Percentiles rank a stretch among this genome's conserved stretches.
phyloP scores from a whole-genome alignment of 2,797 vertebrate genomes.

The Phrynocephalus forsythii region DNA sequence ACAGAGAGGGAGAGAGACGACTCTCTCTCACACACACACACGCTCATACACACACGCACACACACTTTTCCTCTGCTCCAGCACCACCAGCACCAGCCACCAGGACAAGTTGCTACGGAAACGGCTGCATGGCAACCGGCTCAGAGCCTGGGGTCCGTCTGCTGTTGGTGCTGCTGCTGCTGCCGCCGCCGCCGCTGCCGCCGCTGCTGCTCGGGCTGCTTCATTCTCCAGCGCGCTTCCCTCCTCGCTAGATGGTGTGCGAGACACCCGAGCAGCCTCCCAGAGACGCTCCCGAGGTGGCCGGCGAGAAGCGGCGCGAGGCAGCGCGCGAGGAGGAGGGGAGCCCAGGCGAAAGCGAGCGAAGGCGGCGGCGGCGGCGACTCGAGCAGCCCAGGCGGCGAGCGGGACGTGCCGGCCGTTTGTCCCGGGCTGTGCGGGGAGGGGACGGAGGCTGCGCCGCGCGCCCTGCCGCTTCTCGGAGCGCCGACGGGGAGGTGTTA shows the following conservation, averaged over 20 bases:
- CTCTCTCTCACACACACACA: neutral
- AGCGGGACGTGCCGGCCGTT: too few species aligned
- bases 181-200: constrained; percentile 75
- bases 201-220: constrained; percentile 76
- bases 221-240: constrained; percentile 87
- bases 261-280: constrained; percentile 84
- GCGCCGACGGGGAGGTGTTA: too few species aligned
- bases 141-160: constrained; percentile 93
- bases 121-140: constrained; percentile 99
- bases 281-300: constrained; percentile 82
- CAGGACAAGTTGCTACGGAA: constrained; percentile 96
- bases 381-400: too few species aligned
- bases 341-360: too few species aligned
- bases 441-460: too few species aligned
- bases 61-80: constrained; percentile 10
- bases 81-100: constrained; percentile 82
- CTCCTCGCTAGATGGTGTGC: constrained; percentile 95
- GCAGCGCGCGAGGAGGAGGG: constrained; percentile 50
- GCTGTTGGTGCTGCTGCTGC: constrained; percentile 77
- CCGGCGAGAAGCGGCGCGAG: constrained; percentile 47
- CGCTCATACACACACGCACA: neutral
- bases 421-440: too few species aligned
- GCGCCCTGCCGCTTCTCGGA: too few species aligned
- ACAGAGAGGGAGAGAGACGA: neutral
- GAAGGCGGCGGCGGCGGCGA: too few species aligned